phyloP scores from a whole-genome alignment of 2,888 invertebrate species.

The Papilio elwesi region DNA sequence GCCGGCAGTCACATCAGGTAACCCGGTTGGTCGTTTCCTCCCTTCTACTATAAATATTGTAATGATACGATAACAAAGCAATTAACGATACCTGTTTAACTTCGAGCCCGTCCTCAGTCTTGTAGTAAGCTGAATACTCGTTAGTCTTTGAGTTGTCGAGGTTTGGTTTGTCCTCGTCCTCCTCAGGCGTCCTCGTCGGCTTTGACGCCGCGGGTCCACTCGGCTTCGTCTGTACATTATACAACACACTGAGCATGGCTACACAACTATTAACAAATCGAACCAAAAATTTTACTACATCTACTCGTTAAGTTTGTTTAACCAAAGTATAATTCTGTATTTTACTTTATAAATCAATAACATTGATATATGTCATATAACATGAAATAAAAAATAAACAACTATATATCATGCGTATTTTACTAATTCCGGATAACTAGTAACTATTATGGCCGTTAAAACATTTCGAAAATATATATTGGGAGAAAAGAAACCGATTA shows the following conservation, averaged over 20 bases:
- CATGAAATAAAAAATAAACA: too few species aligned
- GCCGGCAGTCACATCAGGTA: too few species aligned
- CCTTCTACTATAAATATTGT: too few species aligned
- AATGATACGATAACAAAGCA: background rate
- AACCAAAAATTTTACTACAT: background rate
- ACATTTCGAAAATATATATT: too few species aligned
- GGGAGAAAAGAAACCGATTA: too few species aligned
- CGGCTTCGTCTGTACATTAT: background rate
- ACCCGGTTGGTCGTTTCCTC: too few species aligned
- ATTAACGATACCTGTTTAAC: constrained; percentile 65
- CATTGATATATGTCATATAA: too few species aligned
- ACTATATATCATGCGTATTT: too few species aligned
- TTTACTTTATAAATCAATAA: too few species aligned
- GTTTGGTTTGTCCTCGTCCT: constrained; percentile 6
- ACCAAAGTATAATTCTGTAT: background rate
- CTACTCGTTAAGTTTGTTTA: background rate
- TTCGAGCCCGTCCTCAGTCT: constrained; percentile 64
- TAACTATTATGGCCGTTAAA: too few species aligned
- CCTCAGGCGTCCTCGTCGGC: background rate
- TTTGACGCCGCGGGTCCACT: background rate
- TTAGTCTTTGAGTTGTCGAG: constrained; percentile 41
- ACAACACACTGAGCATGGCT: background rate
- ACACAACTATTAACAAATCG: background rate
- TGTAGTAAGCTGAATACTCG: constrained; percentile 66
- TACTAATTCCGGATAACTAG: too few species aligned